phyloP scores from a whole-genome alignment of 1,140 invertebrate species.

The Brachionus plicatilis region DNA sequence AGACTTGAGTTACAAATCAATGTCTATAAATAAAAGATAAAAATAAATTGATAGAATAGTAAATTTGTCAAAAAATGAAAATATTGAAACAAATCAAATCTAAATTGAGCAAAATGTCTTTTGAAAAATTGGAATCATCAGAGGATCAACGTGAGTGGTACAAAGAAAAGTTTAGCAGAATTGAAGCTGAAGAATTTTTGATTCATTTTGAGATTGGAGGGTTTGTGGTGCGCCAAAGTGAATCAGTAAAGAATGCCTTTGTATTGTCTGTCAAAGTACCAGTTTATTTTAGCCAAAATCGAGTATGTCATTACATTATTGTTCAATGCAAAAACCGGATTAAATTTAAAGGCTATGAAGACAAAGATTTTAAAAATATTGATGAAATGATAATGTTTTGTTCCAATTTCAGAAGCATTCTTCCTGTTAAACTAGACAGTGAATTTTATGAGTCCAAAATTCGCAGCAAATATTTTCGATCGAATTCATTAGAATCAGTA shows the following conservation, averaged over 20 bases:
- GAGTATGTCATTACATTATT: constrained; percentile 7
- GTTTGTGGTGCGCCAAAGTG: constrained; percentile 4
- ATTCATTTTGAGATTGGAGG: not conserved
- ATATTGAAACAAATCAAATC: not conserved
- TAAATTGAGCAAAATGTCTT: not conserved
- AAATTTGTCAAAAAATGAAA: not conserved
- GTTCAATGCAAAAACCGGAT: not conserved
- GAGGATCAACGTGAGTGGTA: not conserved
- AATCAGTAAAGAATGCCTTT: not conserved
- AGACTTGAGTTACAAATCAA: no score
- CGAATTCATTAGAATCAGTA: not conserved
- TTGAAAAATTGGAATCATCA: not conserved
- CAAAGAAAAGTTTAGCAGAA: not conserved
- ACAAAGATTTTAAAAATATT: not conserved
- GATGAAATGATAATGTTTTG: not conserved
- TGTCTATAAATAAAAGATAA: no score
- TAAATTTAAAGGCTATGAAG: not conserved
- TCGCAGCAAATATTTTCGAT: not conserved
- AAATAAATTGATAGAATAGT: no score
- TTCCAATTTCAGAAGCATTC: not conserved
- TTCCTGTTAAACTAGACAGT: constrained; percentile 10
- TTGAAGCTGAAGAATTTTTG: not conserved
- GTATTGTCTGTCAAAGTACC: constrained; percentile 31
- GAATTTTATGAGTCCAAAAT: not conserved
- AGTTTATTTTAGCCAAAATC: not conserved